Conservation (phyloP, 2,888 invertebrate genomes). For the Tipula lateralis region DNA sequence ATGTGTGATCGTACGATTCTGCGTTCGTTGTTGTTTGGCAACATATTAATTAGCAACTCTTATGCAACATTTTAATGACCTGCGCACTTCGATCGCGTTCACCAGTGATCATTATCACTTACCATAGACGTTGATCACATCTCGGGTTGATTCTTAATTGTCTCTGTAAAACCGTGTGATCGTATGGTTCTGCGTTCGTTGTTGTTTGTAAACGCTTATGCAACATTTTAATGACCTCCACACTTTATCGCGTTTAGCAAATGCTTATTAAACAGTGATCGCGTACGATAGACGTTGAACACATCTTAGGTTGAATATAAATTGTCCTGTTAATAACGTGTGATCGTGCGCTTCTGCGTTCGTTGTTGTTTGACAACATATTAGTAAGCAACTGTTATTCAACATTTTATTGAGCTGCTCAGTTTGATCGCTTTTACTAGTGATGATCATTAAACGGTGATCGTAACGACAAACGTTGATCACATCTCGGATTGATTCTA, state of each 20-base stretch:
- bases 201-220: too few species aligned
- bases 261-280: not conserved
- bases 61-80: not conserved
- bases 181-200: too few species aligned
- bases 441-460: conserved; percentile 6
- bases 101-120: not conserved
- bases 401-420: not conserved
- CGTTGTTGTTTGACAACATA: not conserved
- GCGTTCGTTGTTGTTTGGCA: not conserved
- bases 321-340: not conserved
- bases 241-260: too few species aligned
- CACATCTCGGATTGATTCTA: not conserved
- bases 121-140: too few species aligned
- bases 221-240: too few species aligned
- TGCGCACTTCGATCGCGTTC: not conserved
- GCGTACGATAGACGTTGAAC: too few species aligned
- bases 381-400: not conserved
- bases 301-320: not conserved
- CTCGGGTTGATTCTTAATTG: too few species aligned
- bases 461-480: not conserved
- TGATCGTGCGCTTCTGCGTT: not conserved
- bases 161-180: too few species aligned
- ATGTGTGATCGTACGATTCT: not conserved
- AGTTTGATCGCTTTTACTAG: not conserved
- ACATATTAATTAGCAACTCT: not conserved